Evolutionary conservation across 1,140 invertebrate species (phyloP).

Genomic region (Chrysopa pallens): DNA sequence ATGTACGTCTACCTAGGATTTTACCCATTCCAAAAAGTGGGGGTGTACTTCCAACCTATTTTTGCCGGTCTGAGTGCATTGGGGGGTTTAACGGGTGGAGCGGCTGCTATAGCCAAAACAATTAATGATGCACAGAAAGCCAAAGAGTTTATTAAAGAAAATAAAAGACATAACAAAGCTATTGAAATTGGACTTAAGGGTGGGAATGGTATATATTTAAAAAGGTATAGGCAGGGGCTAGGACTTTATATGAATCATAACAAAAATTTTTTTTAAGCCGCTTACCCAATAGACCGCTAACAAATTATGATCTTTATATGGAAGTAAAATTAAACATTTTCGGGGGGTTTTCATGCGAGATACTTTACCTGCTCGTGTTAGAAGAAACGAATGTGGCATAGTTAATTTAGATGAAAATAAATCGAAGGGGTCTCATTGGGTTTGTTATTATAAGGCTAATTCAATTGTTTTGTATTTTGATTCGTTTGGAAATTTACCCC

Average conservation of each 20-base stretch:
- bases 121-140: slow-evolving; percentile 5
- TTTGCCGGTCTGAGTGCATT: slow-evolving; percentile 9
- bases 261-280: not conserved
- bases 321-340: slow-evolving; percentile 6
- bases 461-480: slow-evolving; percentile 11
- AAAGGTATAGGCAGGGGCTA: slow-evolving; percentile 8
- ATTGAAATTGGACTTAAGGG: slow-evolving; percentile 7
- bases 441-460: slow-evolving; percentile 15
- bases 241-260: slow-evolving; percentile 1
- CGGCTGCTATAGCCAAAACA: slow-evolving; percentile 8
- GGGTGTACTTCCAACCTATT: slow-evolving; percentile 6
- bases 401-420: slow-evolving; percentile 15
- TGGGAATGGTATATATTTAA: slow-evolving; percentile 10
- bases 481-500: slow-evolving; percentile 17
- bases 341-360: slow-evolving; percentile 17
- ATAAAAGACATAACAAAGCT: slow-evolving; percentile 7
- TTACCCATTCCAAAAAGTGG: slow-evolving; percentile 7
- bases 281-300: no score
- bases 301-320: no score
- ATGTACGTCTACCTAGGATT: slow-evolving; percentile 3
- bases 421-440: slow-evolving; percentile 18
- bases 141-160: slow-evolving; percentile 1
- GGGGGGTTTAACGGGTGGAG: slow-evolving; percentile 6
- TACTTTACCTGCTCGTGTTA: slow-evolving; percentile 1
- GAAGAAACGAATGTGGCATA: slow-evolving; percentile 15